Evolutionary conservation across 2,113 vertebrate genomes (phyloP).

Genomic region (Acinonyx jubatus): DNA sequence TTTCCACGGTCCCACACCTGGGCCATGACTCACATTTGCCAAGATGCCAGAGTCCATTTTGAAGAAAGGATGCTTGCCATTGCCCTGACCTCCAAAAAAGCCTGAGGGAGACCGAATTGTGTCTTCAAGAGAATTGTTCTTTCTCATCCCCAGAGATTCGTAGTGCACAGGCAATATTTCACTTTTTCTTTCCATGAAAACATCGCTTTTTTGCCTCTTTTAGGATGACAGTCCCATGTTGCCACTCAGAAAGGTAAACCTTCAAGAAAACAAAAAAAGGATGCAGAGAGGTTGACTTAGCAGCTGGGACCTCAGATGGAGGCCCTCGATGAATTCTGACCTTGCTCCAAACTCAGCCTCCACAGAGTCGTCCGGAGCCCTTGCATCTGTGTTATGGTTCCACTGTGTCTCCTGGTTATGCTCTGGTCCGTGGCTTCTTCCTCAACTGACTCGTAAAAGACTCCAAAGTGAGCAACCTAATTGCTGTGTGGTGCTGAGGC

Average conservation of each 20-base stretch:
- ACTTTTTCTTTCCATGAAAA: background rate
- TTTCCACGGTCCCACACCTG: background rate
- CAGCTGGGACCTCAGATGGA: background rate
- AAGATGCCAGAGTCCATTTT: background rate
- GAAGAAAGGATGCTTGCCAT: background rate
- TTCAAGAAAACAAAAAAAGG: background rate
- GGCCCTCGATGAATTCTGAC: background rate
- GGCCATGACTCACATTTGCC: background rate
- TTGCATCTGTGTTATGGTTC: background rate
- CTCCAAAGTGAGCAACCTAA: background rate
- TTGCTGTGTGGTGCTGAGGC: background rate
- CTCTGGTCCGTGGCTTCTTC: background rate
- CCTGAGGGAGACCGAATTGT: background rate
- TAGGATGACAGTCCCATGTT: background rate
- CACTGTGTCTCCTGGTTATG: background rate
- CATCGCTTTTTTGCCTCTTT: background rate
- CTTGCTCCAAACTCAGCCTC: background rate
- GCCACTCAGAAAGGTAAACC: background rate
- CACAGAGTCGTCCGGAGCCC: background rate
- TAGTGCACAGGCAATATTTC: background rate
- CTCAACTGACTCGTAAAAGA: background rate
- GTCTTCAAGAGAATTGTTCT: background rate
- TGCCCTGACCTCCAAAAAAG: background rate
- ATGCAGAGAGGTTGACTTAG: background rate
- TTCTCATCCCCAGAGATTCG: background rate